phyloP scores from a whole-genome alignment of 2,888 invertebrate genomes.

The Mythimna lalbum region DNA sequence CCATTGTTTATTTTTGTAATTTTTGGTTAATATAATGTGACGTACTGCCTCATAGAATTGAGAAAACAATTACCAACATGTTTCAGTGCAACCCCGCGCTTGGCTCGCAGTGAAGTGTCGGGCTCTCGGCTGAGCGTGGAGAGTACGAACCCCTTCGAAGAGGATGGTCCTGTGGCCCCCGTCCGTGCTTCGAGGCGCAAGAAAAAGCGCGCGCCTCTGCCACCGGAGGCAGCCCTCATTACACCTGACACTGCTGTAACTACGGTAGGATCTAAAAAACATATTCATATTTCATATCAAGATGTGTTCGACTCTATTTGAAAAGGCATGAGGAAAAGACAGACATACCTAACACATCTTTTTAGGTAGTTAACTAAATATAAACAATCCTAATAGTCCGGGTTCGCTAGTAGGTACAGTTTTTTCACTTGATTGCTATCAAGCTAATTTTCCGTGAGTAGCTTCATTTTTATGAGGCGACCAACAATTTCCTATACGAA shows the following conservation, averaged over 20 bases:
- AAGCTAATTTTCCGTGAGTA: too few relatives aligned
- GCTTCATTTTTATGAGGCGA: too few relatives aligned
- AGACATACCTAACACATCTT: background rate
- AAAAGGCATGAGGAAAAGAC: slow-evolving; percentile 2
- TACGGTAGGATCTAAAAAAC: slow-evolving; percentile 68
- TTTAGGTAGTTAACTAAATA: too few relatives aligned
- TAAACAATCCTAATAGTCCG: too few relatives aligned
- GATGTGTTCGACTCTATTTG: background rate
- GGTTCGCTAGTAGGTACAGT: too few relatives aligned
- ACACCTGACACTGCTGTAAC: slow-evolving; percentile 73
- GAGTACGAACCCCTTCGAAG: slow-evolving; percentile 92
- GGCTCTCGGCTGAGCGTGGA: slow-evolving; percentile 90
- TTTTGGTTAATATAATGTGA: too few relatives aligned
- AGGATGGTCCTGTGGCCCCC: slow-evolving; percentile 85
- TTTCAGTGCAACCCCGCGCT: slow-evolving; percentile 82
- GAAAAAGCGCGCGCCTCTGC: slow-evolving; percentile 92
- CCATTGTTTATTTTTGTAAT: too few relatives aligned
- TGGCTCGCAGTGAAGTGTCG: slow-evolving; percentile 87
- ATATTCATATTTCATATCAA: background rate
- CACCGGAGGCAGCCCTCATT: slow-evolving; percentile 64
- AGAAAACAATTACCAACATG: background rate
- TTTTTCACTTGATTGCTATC: too few relatives aligned
- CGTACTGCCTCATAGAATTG: background rate
- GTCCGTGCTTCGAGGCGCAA: slow-evolving; percentile 90
- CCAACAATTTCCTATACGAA: too few relatives aligned